These are phyloP conservation scores for Parascotia fuliginaria DNA, from an alignment of 2,888 invertebrate species.

Conservation along the genomic window DNA sequence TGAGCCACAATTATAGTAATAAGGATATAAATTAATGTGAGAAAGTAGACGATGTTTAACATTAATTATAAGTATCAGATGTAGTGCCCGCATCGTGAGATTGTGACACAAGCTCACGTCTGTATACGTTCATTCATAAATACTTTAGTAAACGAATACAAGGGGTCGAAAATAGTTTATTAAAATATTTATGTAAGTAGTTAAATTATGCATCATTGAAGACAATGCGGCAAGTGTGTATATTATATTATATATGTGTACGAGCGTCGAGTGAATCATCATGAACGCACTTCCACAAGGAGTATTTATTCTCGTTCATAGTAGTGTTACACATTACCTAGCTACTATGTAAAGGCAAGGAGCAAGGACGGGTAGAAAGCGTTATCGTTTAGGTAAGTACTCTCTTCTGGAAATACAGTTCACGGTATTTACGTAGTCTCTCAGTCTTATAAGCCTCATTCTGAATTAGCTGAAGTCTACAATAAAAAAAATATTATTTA, in stretches of 20 bases:
- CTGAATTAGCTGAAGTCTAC: conserved; percentile 67
- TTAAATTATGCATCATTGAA: conserved; percentile 50
- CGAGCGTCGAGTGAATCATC: conserved; percentile 54
- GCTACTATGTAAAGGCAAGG: conserved; percentile 84
- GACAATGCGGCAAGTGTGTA: conserved; percentile 47
- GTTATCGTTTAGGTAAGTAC: conserved; percentile 72
- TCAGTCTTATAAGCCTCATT: conserved; percentile 82
- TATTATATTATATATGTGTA: conserved; percentile 28
- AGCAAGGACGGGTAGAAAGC: conserved; percentile 85
- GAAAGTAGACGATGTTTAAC: conserved; percentile 31
- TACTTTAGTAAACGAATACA: conserved; percentile 38
- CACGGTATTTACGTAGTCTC: conserved; percentile 79
- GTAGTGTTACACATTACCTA: conserved; percentile 74
- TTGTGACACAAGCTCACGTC: conserved; percentile 15
- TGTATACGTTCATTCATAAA: conserved; percentile 31
- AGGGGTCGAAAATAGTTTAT: conserved; percentile 40
- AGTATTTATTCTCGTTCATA: conserved; percentile 62
- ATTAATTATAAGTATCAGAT: conserved; percentile 21
- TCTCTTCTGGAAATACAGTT: conserved; percentile 79
- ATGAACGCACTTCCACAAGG: conserved; percentile 72
- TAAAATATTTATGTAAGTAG: conserved; percentile 45
- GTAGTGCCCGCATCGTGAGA: conserved; percentile 15
- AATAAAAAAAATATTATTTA: conserved; percentile 50
- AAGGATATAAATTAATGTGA: conserved; percentile 49
- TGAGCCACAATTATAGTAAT: conserved; percentile 67